Evolutionary conservation across 2,888 invertebrate species (phyloP).

Genomic region (Hypselothyrea guttata): DNA sequence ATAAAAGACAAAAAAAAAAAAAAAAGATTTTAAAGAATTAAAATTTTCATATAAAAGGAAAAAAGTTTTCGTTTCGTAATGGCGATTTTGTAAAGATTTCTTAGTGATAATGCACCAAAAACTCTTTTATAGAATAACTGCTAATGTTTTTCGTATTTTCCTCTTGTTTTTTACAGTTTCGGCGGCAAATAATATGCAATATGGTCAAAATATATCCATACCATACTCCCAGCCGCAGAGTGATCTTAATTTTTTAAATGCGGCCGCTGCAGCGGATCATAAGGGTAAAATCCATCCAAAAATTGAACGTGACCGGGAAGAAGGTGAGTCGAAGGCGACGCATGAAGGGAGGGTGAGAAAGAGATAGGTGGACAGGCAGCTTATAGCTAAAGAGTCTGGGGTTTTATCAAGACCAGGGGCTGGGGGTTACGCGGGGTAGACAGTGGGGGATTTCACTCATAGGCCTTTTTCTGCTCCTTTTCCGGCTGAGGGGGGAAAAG

Average conservation of each 20-base stretch:
- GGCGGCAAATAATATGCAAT: slow-evolving; percentile 82
- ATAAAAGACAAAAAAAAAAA: no score
- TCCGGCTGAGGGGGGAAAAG: not conserved
- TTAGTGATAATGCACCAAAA: no score
- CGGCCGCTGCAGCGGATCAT: slow-evolving; percentile 81
- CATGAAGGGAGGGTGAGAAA: slow-evolving; percentile 7
- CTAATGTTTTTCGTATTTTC: slow-evolving; percentile 15
- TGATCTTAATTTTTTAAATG: slow-evolving; percentile 82
- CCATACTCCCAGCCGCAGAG: slow-evolving; percentile 82
- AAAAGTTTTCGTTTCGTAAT: no score
- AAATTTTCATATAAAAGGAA: no score
- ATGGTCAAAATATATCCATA: slow-evolving; percentile 83
- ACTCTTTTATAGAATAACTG: no score
- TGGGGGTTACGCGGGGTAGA: not conserved
- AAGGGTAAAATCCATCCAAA: slow-evolving; percentile 83
- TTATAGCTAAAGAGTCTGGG: no score
- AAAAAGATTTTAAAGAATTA: no score
- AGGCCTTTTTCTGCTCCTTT: slow-evolving; percentile 13
- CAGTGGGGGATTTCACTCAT: not conserved
- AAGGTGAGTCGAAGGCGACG: slow-evolving; percentile 78
- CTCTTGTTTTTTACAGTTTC: slow-evolving; percentile 67
- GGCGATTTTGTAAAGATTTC: no score
- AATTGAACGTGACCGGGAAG: slow-evolving; percentile 83
- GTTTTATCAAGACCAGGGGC: no score
- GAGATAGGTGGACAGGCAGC: no score